Evolutionary conservation across 2,113 vertebrate genomes (phyloP).

Genomic region (Electrona antarctica): DNA sequence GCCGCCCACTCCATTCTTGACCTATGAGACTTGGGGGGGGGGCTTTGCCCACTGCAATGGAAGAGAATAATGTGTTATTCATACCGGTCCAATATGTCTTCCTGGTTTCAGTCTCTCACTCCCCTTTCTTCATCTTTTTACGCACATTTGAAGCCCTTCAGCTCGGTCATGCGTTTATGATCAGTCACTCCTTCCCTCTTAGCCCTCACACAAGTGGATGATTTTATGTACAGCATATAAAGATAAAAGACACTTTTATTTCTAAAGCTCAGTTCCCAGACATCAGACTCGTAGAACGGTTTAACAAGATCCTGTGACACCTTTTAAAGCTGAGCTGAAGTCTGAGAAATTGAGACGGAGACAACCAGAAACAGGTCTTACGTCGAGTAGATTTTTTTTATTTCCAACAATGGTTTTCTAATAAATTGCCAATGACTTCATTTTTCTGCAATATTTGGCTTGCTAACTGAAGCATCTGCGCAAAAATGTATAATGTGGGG

Average conservation of each 20-base stretch:
- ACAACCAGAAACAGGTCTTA: constrained; percentile 12
- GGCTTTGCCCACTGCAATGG: constrained; percentile 19
- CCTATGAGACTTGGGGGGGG: constrained; percentile 28
- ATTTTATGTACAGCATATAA: constrained; percentile 29
- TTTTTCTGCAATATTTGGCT: too few species aligned
- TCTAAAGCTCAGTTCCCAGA: constrained; percentile 46
- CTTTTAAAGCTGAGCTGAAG: constrained; percentile 32
- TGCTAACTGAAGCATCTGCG: too few species aligned
- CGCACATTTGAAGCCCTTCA: constrained; percentile 19
- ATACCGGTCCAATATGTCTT: constrained; percentile 17
- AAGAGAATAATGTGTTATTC: constrained; percentile 44
- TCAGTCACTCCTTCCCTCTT: not conserved
- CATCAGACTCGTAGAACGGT: constrained; percentile 40
- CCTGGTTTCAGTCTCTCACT: constrained; percentile 25
- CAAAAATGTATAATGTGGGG: too few species aligned
- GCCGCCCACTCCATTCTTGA: constrained; percentile 51
- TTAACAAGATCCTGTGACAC: constrained; percentile 31
- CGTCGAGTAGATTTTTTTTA: too few species aligned
- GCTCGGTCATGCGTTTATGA: constrained; percentile 17
- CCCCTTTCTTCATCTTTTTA: constrained; percentile 23
- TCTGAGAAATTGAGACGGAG: constrained; percentile 26
- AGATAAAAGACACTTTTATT: constrained; percentile 37
- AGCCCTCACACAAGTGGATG: constrained; percentile 13
- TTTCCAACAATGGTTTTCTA: too few species aligned
- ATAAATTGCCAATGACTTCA: too few species aligned